A percentile compares a stretch with the other conserved stretches of the same genome.
phyloP scores from a whole-genome alignment of 2,888 invertebrate genomes.

The Cosmia pyralina region DNA sequence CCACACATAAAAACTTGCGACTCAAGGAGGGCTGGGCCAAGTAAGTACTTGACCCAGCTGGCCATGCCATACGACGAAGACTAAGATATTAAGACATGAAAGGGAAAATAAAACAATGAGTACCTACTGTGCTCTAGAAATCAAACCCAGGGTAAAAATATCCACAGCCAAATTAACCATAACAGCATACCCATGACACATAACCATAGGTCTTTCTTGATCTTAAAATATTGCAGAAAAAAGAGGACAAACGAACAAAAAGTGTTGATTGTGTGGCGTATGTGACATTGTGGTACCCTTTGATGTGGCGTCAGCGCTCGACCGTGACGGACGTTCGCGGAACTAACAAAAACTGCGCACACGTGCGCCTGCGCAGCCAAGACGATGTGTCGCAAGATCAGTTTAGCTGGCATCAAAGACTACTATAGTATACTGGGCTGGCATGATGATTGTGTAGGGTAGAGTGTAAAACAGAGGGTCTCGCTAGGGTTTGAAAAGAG shows the following conservation, averaged over 20 bases:
- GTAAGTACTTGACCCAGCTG: not conserved
- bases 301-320: conserved; percentile 60
- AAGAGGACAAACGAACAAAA: conserved; percentile 28
- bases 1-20: too few relatives aligned
- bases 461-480: not conserved
- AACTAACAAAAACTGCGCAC: conserved; percentile 62
- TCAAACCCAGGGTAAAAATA: not conserved
- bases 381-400: conserved; percentile 29
- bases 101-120: not conserved
- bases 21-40: too few relatives aligned
- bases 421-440: too few relatives aligned
- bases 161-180: too few relatives aligned
- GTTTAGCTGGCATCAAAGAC: conserved; percentile 54
- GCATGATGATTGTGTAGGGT: conserved; percentile 15
- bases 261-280: conserved; percentile 36
- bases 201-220: not conserved
- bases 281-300: conserved; percentile 64
- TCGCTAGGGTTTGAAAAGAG: not conserved
- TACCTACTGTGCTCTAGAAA: not conserved
- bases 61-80: not conserved
- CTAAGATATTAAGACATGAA: not conserved
- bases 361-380: conserved; percentile 62
- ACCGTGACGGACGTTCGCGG: conserved; percentile 63
- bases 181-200: too few relatives aligned
- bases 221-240: conserved; percentile 42